Percentiles rank a stretch among this genome's conserved stretches.
Conservation (phyloP, 2,797 vertebrate genomes). For the Periophthalmus magnuspinnatus region DNA sequence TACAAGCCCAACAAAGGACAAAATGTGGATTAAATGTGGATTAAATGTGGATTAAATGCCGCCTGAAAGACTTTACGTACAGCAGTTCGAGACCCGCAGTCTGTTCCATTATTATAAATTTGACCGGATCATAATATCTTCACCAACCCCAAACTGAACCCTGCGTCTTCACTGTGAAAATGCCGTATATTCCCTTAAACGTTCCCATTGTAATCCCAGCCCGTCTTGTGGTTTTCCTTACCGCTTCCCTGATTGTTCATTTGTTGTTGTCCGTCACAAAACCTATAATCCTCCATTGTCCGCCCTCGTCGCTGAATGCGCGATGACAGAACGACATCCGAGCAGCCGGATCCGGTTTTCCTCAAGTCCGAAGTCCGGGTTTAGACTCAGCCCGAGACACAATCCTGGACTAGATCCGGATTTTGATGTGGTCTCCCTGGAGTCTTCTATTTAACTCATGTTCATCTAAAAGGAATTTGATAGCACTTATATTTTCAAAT, state of each 20-base stretch:
- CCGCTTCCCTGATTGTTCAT: not conserved
- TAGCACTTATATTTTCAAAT: conserved; percentile 5
- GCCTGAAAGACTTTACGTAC: too few relatives aligned
- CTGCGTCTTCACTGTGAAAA: not conserved
- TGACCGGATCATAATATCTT: not conserved
- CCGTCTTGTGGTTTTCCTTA: not conserved
- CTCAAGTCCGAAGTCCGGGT: not conserved
- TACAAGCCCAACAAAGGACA: too few relatives aligned
- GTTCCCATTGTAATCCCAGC: not conserved
- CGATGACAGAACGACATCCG: conserved; percentile 8
- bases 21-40: too few relatives aligned
- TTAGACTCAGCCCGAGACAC: not conserved
- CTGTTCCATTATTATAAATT: not conserved
- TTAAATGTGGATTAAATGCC: too few relatives aligned
- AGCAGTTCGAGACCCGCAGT: too few relatives aligned
- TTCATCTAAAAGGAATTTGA: not conserved
- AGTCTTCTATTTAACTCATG: not conserved
- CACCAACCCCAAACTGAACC: too few relatives aligned
- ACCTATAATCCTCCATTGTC: not conserved
- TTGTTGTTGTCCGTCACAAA: conserved; percentile 4
- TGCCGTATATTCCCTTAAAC: not conserved
- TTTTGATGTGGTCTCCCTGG: conserved; percentile 14
- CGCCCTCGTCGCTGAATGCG: not conserved
- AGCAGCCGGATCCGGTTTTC: conserved; percentile 16
- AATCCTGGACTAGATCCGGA: conserved; percentile 15